Base-by-base conservation (phyloP, 1,140 invertebrate genomes). In the Bombus sibiricus region DNA sequence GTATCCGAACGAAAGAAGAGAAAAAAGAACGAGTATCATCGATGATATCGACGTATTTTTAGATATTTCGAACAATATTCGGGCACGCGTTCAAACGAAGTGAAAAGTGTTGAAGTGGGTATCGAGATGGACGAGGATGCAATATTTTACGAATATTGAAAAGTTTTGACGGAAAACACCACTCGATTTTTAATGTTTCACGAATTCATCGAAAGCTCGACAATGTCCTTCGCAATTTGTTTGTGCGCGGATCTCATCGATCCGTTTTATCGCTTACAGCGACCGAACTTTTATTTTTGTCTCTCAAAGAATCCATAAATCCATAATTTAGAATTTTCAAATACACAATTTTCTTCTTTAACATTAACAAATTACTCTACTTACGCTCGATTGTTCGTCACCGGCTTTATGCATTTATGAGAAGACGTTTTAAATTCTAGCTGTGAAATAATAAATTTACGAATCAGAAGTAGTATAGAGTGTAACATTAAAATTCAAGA, bases 121-220 rank as follows among this genome's bases (percentile, higher is more conserved):
- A 53, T 32, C 72, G 32, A n/a, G 72, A 75, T 47, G 71, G 25
- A n/a, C 41, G 57, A 53, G 73, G 41, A 71, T 39, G 47, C 72
- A 83, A 83, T 83, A 83, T 76, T 83, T 39, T 66, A 83, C 81
- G 72, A 76, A 83, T 83, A 83, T 76, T 39, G 59, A 66, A 83
- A 82, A 76, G 81, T 83, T 64, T 37, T 53, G 72, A 47, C 53
- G 41, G 18, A 76, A 83, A 83, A 83, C 41, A 57, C 53, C 32
- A 43, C 57, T 83, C 25, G 57, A 59, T 74, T 76, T 83, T 81
- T 47, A 83, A 76, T 76, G 57, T 62, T 83, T 66, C 47, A 18
- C 37, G 68, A 72, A 74, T 82, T 39, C 59, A 83, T 34, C 81
- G 43, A 41, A 22, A 15, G 34, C 34, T 76, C 34, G 59, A 77